Conservation (phyloP, 2,797 vertebrate genomes). For the Leptoclinus maculatus region DNA sequence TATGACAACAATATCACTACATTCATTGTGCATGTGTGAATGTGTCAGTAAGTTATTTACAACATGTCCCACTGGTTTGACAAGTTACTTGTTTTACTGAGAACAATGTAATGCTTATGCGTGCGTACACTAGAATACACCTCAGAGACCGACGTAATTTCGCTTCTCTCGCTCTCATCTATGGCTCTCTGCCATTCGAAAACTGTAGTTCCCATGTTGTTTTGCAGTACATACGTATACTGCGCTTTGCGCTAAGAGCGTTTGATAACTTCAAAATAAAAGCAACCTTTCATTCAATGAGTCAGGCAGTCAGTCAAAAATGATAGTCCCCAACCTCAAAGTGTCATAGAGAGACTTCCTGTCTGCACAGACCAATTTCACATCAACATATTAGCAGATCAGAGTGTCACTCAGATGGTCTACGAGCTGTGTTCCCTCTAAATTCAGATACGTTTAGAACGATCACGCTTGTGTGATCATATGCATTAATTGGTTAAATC, state of each 20-base stretch:
- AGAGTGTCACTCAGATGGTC: too few relatives aligned
- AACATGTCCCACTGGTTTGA: constrained; percentile 63
- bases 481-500: neutral
- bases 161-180: neutral
- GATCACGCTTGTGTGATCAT: too few relatives aligned
- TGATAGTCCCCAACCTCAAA: neutral
- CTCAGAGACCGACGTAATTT: neutral
- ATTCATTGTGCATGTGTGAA: constrained; percentile 16
- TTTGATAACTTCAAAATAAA: neutral
- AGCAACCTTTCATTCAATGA: neutral
- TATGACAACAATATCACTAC: constrained; percentile 72
- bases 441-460: too few relatives aligned
- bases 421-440: neutral
- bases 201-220: neutral
- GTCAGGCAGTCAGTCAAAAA: neutral
- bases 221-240: too few relatives aligned
- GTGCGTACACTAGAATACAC: neutral
- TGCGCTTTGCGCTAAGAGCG: too few relatives aligned
- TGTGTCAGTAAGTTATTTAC: constrained; percentile 47
- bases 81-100: constrained; percentile 36
- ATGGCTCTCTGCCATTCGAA: neutral
- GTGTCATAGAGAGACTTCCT: neutral
- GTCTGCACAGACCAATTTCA: neutral
- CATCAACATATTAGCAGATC: neutral
- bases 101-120: constrained; percentile 10